phyloP scores from a whole-genome alignment of 2,113 vertebrate species.

The Spermophilus dauricus region DNA sequence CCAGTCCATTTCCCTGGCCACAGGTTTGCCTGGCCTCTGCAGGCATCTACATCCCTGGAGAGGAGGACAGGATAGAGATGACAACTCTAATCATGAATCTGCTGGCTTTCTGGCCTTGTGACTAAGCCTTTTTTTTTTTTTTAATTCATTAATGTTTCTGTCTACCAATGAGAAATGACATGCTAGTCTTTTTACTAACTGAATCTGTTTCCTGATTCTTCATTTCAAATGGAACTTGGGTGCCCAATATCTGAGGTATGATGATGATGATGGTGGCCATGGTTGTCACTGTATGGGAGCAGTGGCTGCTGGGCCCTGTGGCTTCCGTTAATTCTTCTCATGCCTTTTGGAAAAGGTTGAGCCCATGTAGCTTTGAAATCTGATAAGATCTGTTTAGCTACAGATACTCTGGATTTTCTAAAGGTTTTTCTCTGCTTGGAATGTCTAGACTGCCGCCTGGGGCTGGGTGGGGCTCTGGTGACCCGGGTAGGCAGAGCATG shows the following conservation, averaged over 20 bases:
- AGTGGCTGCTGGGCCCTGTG: background rate
- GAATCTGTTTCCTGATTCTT: background rate
- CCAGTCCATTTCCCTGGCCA: background rate
- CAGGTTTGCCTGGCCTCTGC: background rate
- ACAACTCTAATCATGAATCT: background rate
- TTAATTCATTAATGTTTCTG: background rate
- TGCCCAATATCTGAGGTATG: accelerated
- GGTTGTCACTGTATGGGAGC: background rate
- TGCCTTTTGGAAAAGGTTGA: background rate
- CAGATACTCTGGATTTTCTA: background rate
- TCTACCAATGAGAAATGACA: background rate
- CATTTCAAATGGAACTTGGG: background rate
- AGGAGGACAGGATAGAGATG: background rate
- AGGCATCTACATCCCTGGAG: background rate
- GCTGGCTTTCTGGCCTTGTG: background rate
- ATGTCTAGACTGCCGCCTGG: background rate
- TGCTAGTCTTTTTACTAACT: background rate
- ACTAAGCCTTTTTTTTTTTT: background rate
- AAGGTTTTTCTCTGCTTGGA: background rate
- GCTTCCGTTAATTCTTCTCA: background rate
- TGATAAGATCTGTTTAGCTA: background rate
- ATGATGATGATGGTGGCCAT: background rate
- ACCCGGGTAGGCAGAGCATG: background rate
- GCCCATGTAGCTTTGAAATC: background rate
- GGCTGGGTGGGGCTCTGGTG: background rate